A percentile compares a stretch with the other conserved stretches of the same genome.
Conservation (phyloP, 2,888 invertebrate genomes). For the Busseola fusca region DNA sequence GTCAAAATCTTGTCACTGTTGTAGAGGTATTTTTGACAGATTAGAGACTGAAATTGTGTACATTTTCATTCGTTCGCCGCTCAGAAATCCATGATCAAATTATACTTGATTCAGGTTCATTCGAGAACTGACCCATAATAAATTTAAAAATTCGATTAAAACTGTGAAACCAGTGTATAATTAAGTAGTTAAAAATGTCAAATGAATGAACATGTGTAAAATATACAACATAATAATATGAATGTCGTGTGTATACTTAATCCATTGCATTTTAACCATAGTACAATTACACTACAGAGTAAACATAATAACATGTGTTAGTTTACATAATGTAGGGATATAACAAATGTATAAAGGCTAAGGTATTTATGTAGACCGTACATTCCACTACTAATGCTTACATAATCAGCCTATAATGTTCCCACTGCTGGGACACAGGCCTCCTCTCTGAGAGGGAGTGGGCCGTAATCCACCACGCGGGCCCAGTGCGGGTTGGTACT, state of each 20-base stretch:
- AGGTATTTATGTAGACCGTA: conserved; percentile 8
- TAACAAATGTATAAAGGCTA: conserved; percentile 21
- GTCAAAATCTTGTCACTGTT: too few relatives aligned
- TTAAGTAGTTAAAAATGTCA: conserved; percentile 9
- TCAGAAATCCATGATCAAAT: neutral
- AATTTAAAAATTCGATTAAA: neutral
- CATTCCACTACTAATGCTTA: neutral
- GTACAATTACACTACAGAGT: conserved; percentile 45
- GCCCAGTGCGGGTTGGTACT: too few relatives aligned
- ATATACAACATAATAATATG: conserved; percentile 24
- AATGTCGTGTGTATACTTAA: conserved; percentile 20
- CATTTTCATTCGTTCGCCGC: too few relatives aligned
- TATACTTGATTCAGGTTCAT: neutral
- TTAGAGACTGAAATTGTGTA: too few relatives aligned
- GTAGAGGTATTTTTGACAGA: too few relatives aligned
- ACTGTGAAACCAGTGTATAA: conserved; percentile 23
- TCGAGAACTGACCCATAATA: conserved; percentile 10
- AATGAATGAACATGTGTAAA: conserved; percentile 2
- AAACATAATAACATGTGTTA: conserved; percentile 24
- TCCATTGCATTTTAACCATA: conserved; percentile 26
- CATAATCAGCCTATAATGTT: too few relatives aligned
- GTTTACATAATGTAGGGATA: conserved; percentile 34
- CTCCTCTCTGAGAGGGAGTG: too few relatives aligned
- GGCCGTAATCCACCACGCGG: too few relatives aligned
- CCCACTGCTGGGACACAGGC: too few relatives aligned